A percentile compares a stretch with the other conserved stretches of the same genome.
Evolutionary conservation across 2,113 vertebrate genomes (phyloP).

Genomic region (Gila orcuttii): DNA sequence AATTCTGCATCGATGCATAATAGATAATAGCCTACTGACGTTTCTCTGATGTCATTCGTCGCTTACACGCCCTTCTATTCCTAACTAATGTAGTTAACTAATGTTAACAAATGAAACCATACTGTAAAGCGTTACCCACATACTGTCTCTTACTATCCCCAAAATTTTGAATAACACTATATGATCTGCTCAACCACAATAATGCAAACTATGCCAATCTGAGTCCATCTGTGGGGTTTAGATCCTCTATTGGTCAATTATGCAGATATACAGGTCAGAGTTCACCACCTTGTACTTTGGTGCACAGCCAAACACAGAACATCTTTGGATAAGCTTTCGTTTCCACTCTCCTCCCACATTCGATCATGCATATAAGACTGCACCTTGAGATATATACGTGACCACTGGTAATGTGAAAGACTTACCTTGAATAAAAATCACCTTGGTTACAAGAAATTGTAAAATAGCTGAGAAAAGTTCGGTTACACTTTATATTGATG

Average conservation of each 20-base stretch:
- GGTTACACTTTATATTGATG: too few species aligned
- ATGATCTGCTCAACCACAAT: neutral
- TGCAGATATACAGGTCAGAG: neutral
- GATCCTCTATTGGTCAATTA: neutral
- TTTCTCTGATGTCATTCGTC: too few species aligned
- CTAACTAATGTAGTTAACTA: too few species aligned
- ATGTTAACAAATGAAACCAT: too few species aligned
- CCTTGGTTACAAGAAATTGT: neutral
- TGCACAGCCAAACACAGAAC: neutral
- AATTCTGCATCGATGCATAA: too few species aligned
- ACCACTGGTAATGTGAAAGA: neutral
- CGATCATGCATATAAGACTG: neutral
- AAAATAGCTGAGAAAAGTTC: neutral
- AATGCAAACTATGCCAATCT: neutral
- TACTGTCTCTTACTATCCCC: too few species aligned
- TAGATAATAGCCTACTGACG: too few species aligned
- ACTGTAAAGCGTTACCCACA: too few species aligned
- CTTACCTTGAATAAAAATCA: neutral
- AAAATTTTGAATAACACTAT: neutral
- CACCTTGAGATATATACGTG: neutral
- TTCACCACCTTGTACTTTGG: too few species aligned
- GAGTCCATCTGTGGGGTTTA: neutral
- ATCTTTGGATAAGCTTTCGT: neutral
- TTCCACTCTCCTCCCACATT: neutral
- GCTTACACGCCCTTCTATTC: too few species aligned